Base-by-base conservation (phyloP, 1,140 invertebrate genomes). In the Conopomorpha cramerella region DNA sequence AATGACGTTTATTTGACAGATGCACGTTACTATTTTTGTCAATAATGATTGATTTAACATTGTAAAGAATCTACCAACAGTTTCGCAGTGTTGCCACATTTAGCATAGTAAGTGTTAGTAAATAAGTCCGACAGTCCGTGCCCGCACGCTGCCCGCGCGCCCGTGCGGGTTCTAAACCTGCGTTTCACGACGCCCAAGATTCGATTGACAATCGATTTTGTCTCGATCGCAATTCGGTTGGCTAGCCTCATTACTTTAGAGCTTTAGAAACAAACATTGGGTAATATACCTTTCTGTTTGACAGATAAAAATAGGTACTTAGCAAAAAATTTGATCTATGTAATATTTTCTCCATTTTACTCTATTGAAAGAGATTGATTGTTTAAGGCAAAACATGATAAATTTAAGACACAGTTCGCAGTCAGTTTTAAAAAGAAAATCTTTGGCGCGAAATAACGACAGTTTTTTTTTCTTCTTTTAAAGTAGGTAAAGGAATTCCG, bases 41-140 rank as follows among this genome's bases (percentile, higher is more conserved):
- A n/a, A n/a, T n/a, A n/a, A n/a, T n/a, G n/a, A n/a, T n/a, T n/a
- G n/a, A n/a, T n/a, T n/a, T n/a, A n/a, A n/a, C n/a, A n/a, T n/a
- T n/a, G n/a, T n/a, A n/a, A n/a, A n/a, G n/a, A n/a, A n/a, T n/a
- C n/a, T n/a, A n/a, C n/a, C n/a, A n/a, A n/a, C n/a, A n/a, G n/a
- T n/a, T n/a, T n/a, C n/a, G n/a, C n/a, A n/a, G n/a, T n/a, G n/a
- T n/a, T n/a, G n/a, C n/a, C n/a, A n/a, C n/a, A n/a, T n/a, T n/a
- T n/a, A n/a, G n/a, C n/a, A n/a, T n/a, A 61, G 55, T 46, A 36
- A 59, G 61, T 55, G 23, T 34, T 37, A 59, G 60, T 55, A 18
- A 34, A 1, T 68, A 68, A 66, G 66, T 38, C 70, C 55, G 70
- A 61, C 61, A 54, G n/a, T 38, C 70, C 51, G 70, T 71, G 41